Evolutionary conservation across 35 echinoderm and acorn worm species (phyloP).

Genomic region (Holothuria glaberrima): DNA sequence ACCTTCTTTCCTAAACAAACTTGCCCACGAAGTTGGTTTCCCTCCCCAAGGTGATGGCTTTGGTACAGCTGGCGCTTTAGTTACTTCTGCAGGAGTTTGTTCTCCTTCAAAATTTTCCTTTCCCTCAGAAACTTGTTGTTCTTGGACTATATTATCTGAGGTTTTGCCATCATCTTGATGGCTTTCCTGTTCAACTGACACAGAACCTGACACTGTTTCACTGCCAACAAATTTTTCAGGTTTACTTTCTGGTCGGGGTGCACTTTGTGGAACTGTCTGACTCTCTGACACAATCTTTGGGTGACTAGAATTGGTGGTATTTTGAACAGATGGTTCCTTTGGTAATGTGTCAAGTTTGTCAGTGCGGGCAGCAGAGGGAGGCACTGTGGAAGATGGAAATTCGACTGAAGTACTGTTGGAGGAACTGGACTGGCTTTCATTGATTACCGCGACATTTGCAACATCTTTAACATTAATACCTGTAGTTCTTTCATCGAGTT

Average conservation of each 20-base stretch:
- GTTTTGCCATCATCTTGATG: not conserved
- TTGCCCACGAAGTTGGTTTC: conserved; percentile 69
- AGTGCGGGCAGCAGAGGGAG: not conserved
- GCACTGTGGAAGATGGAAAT: conserved; percentile 45
- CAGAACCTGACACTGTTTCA: too few relatives aligned
- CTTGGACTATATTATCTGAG: not conserved
- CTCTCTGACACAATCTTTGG: too few relatives aligned
- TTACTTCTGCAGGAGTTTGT: not conserved
- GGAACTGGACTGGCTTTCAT: conserved; percentile 24
- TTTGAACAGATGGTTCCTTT: too few relatives aligned
- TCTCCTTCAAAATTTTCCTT: not conserved
- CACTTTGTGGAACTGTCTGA: too few relatives aligned
- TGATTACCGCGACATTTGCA: not conserved
- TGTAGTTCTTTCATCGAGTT: conserved; percentile 53
- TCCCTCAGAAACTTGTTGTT: not conserved
- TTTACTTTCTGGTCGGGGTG: too few relatives aligned
- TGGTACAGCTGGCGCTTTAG: not conserved
- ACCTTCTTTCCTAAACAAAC: conserved; percentile 56
- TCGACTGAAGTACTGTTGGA: conserved; percentile 32
- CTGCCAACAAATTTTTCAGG: too few relatives aligned
- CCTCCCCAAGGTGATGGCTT: conserved; percentile 33
- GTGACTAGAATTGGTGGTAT: too few relatives aligned
- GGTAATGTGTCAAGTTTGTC: too few relatives aligned
- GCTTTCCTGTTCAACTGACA: too few relatives aligned
- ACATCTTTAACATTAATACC: too few relatives aligned